phyloP scores from a whole-genome alignment of 37 sponge, comb jelly and placozoan species.

The Crambe crambe region DNA sequence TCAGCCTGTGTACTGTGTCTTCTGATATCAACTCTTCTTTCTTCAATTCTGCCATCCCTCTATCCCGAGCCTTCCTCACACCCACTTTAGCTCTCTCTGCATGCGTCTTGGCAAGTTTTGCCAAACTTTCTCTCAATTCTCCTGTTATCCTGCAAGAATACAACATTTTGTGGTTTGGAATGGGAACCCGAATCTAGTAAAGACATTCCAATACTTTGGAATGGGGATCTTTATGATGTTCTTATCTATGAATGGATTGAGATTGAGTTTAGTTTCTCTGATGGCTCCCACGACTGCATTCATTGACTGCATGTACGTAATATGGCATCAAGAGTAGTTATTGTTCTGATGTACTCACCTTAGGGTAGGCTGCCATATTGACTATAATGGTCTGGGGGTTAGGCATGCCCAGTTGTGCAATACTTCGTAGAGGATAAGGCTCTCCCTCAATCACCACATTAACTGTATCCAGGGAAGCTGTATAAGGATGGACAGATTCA shows the following conservation, averaged over 20 bases:
- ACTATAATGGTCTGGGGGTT: conserved; percentile 63
- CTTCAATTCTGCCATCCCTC: conserved; percentile 48
- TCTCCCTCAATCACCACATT: conserved; percentile 44
- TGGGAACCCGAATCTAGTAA: neutral
- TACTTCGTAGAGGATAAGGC: conserved; percentile 36
- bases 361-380: conserved; percentile 58
- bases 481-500: neutral
- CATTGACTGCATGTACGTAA: conserved; percentile 24
- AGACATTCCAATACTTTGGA: conserved; percentile 65
- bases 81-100: conserved; percentile 75
- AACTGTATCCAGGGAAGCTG: conserved; percentile 52
- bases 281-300: conserved; percentile 41
- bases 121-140: conserved; percentile 63
- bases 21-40: conserved; percentile 46
- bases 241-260: conserved; percentile 65
- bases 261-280: conserved; percentile 17
- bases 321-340: neutral
- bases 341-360: conserved; percentile 28
- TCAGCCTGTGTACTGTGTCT: conserved; percentile 61
- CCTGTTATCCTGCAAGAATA: conserved; percentile 60
- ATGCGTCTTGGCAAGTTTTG: conserved; percentile 68
- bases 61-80: conserved; percentile 64
- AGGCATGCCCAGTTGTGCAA: conserved; percentile 71
- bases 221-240: conserved; percentile 56
- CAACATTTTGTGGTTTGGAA: neutral